Base-by-base conservation (phyloP, 2,888 invertebrate genomes). In the Polydrusus cervinus region DNA sequence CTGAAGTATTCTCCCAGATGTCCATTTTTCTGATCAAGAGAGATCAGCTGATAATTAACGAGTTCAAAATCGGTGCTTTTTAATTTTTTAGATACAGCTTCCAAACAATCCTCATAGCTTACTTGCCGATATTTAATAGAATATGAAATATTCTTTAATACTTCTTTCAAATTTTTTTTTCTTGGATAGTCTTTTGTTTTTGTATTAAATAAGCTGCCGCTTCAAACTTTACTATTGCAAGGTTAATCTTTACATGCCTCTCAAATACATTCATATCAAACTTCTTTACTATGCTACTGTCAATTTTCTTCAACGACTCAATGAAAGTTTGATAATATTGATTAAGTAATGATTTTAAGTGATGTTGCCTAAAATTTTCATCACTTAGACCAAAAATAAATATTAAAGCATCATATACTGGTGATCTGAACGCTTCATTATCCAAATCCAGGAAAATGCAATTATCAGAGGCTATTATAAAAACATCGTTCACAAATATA, bases 1-100 rank as follows among this genome's bases (percentile, higher is more conserved):
- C 74, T 81, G 18, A 78, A 81, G 71, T 84, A 84, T 18, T 80
- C 79, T 16, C 83, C 84, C 7, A 84, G 60, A 71, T 82, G 84
- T 49, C 84, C 85, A 43, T 76, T 72, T 25, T 75, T 79, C 62
- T 82, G 78, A 51, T 78, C 79, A 1, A 82, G 38, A 1, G 78
- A 74, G 18, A 53, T 67, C 7, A 82, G 20, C 30, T 68, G 45
- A 34, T 79, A 82, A 47, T 71, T 64, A 38, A 74, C 16, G 16
- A 81, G 64, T 13, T 78, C 25, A 68, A 79, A 81, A 47, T 81
- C 40, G 14, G 70, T 71, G 8, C 77, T 78, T 13, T 75, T 68
- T 0, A 81, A n/a, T 70, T 79, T 80, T 51, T 79, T 81, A 55
- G 71, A 76, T 6, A 81, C 64, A 8, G 82, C 78, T 57, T 73